Evolutionary conservation across 2,797 vertebrate species (phyloP).

Genomic region (Melopsittacus undulatus): DNA sequence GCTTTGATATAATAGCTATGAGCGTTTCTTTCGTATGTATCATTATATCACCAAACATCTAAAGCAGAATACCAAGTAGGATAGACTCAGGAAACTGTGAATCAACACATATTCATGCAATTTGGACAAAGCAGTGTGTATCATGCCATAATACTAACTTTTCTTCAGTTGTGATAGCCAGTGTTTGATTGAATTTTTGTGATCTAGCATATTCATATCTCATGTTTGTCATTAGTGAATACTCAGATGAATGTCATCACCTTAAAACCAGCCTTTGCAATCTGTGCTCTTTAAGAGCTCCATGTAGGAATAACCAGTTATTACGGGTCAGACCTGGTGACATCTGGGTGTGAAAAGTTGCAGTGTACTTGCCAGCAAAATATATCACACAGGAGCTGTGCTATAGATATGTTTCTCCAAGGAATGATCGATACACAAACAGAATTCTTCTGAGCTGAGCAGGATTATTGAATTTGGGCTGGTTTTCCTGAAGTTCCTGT

Average conservation of each 20-base stretch:
- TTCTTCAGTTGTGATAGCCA: not conserved
- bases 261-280: not conserved
- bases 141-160: not conserved
- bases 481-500: not conserved
- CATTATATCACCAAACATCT: not conserved
- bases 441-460: not conserved
- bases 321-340: not conserved
- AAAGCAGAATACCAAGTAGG: not conserved
- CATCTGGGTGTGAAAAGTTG: not conserved
- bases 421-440: not conserved
- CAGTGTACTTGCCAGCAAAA: not conserved
- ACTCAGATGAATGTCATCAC: not conserved
- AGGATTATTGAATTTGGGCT: not conserved
- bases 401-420: not conserved
- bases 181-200: not conserved
- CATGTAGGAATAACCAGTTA: not conserved
- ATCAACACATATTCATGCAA: not conserved
- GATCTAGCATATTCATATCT: not conserved
- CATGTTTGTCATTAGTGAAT: not conserved
- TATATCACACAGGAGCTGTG: not conserved
- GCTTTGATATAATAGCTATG: not conserved
- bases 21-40: not conserved
- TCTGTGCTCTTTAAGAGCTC: not conserved
- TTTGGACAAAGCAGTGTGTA: not conserved
- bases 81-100: not conserved